Evolutionary conservation across 1,140 invertebrate species (phyloP).

Genomic region (Drosophila equinoxialis): DNA sequence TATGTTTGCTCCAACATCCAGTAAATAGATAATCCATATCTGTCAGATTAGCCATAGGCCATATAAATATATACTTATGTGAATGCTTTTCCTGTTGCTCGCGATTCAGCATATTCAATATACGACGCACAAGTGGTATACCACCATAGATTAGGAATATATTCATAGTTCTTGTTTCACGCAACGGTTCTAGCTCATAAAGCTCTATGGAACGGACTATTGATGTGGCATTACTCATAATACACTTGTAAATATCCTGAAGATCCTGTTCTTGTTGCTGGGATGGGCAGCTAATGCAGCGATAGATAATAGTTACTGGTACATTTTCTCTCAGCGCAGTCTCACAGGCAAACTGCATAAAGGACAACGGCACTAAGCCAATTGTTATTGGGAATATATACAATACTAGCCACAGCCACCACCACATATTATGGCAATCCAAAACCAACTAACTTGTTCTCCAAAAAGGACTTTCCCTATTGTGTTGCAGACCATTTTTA

Average conservation of each 20-base stretch:
- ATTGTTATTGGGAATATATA: background rate
- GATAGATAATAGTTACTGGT: constrained; percentile 62
- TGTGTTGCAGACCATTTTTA: background rate
- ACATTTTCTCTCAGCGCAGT: background rate
- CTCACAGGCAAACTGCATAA: background rate
- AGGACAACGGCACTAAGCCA: background rate
- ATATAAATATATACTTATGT: constrained; percentile 73
- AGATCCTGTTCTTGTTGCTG: constrained; percentile 28
- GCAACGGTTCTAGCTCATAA: constrained; percentile 56
- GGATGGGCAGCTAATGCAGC: constrained; percentile 49
- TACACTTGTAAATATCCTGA: constrained; percentile 44
- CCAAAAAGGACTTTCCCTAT: background rate
- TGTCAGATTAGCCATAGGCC: constrained; percentile 42
- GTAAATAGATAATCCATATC: constrained; percentile 49
- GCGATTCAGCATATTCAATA: constrained; percentile 65
- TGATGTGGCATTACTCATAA: constrained; percentile 38
- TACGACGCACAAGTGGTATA: constrained; percentile 42
- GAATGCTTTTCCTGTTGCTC: constrained; percentile 53
- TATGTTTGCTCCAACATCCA: constrained; percentile 50
- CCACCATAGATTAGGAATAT: constrained; percentile 57
- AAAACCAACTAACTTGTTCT: background rate
- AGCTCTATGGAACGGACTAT: constrained; percentile 44
- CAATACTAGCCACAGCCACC: background rate
- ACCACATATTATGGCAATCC: background rate
- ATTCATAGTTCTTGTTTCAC: constrained; percentile 55